These are phyloP conservation scores for Mythimna loreyi DNA, from an alignment of 2,888 invertebrate genomes.

Conservation along the genomic window DNA sequence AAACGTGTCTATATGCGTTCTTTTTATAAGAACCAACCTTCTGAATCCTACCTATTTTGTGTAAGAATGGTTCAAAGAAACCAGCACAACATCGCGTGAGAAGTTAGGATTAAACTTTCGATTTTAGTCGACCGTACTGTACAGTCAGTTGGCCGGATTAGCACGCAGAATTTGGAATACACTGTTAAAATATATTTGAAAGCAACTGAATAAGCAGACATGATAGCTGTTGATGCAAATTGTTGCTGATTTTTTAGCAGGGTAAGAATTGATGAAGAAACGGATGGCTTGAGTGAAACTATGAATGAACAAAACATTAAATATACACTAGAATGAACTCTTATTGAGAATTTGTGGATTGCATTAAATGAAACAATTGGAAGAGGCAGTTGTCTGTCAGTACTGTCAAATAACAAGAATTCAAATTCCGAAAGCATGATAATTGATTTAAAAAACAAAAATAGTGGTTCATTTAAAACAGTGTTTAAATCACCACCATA, in stretches of 20 bases:
- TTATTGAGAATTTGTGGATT: too few species aligned
- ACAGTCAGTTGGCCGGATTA: constrained; percentile 24
- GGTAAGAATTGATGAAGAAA: too few species aligned
- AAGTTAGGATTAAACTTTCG: constrained; percentile 55
- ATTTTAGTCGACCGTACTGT: constrained; percentile 46
- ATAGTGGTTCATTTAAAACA: too few species aligned
- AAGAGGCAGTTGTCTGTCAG: too few species aligned
- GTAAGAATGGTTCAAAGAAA: constrained; percentile 24
- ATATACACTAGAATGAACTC: too few species aligned
- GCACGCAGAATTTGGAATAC: constrained; percentile 43
- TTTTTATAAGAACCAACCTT: neutral
- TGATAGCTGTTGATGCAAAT: neutral
- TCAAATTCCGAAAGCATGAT: too few species aligned
- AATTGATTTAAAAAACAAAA: too few species aligned
- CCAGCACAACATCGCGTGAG: constrained; percentile 53
- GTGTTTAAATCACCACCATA: too few species aligned
- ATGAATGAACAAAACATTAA: too few species aligned
- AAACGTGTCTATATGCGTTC: neutral
- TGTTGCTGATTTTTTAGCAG: neutral
- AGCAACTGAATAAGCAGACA: neutral
- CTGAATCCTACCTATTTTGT: constrained; percentile 4
- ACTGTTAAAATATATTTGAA: constrained; percentile 11
- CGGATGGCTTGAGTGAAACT: neutral
- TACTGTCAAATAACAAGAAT: too few species aligned
- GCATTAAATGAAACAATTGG: too few species aligned